These are phyloP conservation scores for Arizona elegans DNA, from an alignment of 2,113 vertebrate species.

Conservation along the genomic window DNA sequence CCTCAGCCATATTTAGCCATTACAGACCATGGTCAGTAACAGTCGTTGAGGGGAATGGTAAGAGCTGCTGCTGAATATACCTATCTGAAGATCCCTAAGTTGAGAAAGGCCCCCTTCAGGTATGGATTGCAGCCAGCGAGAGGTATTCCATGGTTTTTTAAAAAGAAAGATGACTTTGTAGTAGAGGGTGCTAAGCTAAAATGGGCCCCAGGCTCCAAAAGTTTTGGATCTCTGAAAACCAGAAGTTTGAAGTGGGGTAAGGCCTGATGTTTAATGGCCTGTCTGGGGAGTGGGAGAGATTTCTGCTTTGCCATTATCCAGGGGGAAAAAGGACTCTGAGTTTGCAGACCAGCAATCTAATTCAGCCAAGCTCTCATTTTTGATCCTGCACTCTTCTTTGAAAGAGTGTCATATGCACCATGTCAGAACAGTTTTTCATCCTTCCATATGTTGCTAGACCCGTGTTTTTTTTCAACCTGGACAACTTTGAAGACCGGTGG, in stretches of 20 bases:
- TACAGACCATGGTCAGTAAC: not conserved
- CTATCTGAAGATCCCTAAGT: not conserved
- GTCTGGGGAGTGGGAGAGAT: not conserved
- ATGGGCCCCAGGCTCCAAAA: not conserved
- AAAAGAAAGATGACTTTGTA: not conserved
- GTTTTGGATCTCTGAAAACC: not conserved
- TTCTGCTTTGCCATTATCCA: not conserved
- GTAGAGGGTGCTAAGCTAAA: not conserved
- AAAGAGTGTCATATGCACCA: not conserved
- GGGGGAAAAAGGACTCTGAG: too few relatives aligned
- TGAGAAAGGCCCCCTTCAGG: not conserved
- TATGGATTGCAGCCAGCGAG: not conserved
- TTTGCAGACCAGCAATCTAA: not conserved
- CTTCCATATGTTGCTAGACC: not conserved
- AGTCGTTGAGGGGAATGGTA: not conserved
- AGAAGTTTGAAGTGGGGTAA: not conserved
- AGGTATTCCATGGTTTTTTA: not conserved
- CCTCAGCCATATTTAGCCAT: not conserved
- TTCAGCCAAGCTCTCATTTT: not conserved
- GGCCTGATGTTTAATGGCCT: not conserved
- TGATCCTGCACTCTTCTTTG: not conserved
- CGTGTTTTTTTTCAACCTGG: not conserved
- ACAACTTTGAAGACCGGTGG: not conserved
- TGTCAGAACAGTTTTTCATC: too few relatives aligned
- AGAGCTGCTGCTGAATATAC: not conserved